Base-by-base conservation (phyloP, 2,113 vertebrate species). In the Chrysemys picta region DNA sequence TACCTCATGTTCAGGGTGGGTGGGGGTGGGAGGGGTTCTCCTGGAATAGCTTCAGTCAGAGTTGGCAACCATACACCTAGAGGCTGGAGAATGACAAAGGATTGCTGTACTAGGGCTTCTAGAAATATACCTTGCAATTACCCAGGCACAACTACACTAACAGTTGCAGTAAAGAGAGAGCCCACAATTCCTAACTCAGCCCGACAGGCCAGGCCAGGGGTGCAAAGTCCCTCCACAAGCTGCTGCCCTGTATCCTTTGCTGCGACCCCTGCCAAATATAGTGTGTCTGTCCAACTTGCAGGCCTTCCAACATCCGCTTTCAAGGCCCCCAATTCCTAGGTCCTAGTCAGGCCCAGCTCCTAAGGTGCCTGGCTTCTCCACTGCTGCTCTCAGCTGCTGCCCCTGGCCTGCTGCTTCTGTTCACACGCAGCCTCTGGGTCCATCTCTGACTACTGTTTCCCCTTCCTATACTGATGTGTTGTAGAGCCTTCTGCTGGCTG, bases 111-210 rank as follows among this genome's bases (percentile, higher is more conserved):
- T 90, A 0, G 0, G 86, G 82, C 88, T 90, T 85, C 89, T 65
- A 0, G 3, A 75, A 78, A 87, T 94, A 87, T 90, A 92, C 89
- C 25, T 69, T 31, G 54, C 90, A 97, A 97, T 96, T 91, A 93
- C 54, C 42, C 89, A 0, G 0, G 87, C 87, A 52, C 78, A 49
- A 21, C 78, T 21, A 78, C 8, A n/a, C 19, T 72, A 50, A 10
- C 94, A 96, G 93, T 95, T 95, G 90, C 0, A 82, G 91, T 89
- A 95, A 95, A 93, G 47, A 80, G 76, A 6, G 49, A 94, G 31
- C 84, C 84, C 94, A 93, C 91, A 75, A 21, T 72, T 87, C 84
- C 90, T 95, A 93, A 95, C 90, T 95, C 96, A 91, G 49, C 75
- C 88, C 86, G 82, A 0, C 0, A n/a, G 85, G 93, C 11, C 65